Percentiles rank a stretch among this genome's conserved stretches.
phyloP scores from a whole-genome alignment of 1,140 invertebrate genomes.

The Saxidomus purpurata region DNA sequence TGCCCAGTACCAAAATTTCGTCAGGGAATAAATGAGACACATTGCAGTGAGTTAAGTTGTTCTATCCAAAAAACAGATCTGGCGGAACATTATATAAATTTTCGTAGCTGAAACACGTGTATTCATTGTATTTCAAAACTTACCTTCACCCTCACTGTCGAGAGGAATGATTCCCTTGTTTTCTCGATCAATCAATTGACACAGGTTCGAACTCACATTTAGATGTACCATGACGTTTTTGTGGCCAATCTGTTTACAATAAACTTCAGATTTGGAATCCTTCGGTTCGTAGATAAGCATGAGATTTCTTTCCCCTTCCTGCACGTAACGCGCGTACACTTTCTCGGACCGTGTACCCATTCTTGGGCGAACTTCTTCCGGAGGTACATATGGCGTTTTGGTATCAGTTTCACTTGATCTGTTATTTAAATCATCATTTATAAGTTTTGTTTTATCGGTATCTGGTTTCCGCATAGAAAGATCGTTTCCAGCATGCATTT shows the following conservation, averaged over 20 bases:
- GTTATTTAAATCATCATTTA: not conserved
- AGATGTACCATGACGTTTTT: slow-evolving; percentile 33
- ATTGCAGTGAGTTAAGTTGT: no score
- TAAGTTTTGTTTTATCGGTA: not conserved
- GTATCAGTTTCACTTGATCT: not conserved
- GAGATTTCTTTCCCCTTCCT: slow-evolving; percentile 19
- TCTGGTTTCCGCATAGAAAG: not conserved
- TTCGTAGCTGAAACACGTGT: no score
- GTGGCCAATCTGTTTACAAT: slow-evolving; percentile 19
- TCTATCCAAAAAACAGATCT: no score
- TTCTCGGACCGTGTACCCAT: not conserved
- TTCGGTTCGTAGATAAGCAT: slow-evolving; percentile 38
- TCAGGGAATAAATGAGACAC: no score
- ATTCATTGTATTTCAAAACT: not conserved
- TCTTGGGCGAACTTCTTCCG: not conserved
- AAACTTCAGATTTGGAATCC: slow-evolving; percentile 5
- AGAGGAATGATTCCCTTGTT: slow-evolving; percentile 17
- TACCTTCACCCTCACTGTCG: slow-evolving; percentile 29
- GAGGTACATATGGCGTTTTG: not conserved
- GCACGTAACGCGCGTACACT: slow-evolving; percentile 4
- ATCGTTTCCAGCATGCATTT: not conserved
- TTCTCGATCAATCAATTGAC: not conserved
- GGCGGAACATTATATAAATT: no score
- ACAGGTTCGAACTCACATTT: slow-evolving; percentile 10
- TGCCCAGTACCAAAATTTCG: no score